Evolutionary conservation across 2,113 vertebrate genomes (phyloP).

Genomic region (Spilogale gracilis): DNA sequence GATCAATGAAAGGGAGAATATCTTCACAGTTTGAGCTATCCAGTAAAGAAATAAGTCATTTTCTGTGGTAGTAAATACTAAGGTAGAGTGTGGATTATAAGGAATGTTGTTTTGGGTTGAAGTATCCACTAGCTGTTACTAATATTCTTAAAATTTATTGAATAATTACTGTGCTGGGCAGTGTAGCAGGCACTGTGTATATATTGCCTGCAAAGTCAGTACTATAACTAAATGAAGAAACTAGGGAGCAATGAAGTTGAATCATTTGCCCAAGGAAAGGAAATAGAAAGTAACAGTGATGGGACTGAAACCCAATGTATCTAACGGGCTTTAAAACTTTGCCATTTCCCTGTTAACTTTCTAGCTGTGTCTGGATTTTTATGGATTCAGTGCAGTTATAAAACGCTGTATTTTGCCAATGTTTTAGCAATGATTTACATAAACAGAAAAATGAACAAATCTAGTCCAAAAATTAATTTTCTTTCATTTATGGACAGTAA

Average conservation of each 20-base stretch:
- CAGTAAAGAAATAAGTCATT: not conserved
- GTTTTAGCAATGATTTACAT: slow-evolving; percentile 49
- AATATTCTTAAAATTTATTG: not conserved
- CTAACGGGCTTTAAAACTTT: not conserved
- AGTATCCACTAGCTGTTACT: not conserved
- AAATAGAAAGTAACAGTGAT: not conserved
- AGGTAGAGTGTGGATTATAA: not conserved
- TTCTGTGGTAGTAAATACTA: not conserved
- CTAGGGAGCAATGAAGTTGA: not conserved
- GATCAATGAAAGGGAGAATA: not conserved
- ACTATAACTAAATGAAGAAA: not conserved
- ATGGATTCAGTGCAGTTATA: slow-evolving; percentile 28
- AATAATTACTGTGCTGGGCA: not conserved
- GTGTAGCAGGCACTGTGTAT: not conserved
- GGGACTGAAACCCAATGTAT: not conserved
- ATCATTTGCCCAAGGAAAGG: not conserved
- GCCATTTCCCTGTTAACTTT: not conserved
- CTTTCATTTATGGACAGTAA: slow-evolving; percentile 62
- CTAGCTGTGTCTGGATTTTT: slow-evolving; percentile 9
- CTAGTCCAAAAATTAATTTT: slow-evolving; percentile 36
- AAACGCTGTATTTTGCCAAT: not conserved
- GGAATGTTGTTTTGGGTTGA: not conserved
- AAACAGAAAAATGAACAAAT: slow-evolving; percentile 47
- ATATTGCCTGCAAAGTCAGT: not conserved
- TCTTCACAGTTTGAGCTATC: not conserved